Evolutionary conservation across 2,888 invertebrate species (phyloP), one percentile per base, ranked within the genome.

Genomic region (Taenaris catops): DNA sequence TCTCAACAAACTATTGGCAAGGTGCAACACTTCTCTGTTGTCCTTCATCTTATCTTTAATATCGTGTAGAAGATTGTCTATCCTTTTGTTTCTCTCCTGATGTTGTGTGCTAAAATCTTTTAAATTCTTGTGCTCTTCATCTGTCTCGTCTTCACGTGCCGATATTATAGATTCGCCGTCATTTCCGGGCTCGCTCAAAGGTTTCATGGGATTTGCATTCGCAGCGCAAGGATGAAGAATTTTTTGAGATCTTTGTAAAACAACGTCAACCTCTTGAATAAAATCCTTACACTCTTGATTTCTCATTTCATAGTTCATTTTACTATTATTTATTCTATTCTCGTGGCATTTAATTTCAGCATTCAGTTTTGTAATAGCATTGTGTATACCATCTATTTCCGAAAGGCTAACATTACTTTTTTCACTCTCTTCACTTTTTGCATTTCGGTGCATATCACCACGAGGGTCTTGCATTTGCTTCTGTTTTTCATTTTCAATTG

Each of bases 1-100:
- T 41, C 62, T 59, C 3, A 86, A 45, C 37, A 86, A 53, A 46
- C 62, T 83, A 49, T 86, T 71, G 3, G 84, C 81, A 2, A 81
- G 46, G 34, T 65, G 56, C 18, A 78, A 49, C 2, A 86, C 81
- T 33, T 84, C 83, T 49, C 76, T 66, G 41, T 83, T 86, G 45
- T 78, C 79, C 37, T 76, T 83, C 81, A 83, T 81, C 41, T 76
- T 80, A 33, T 71, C 76, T 53, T 84, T 80, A 16, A 86, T 84
- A 32, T 74, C 68, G 25, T 52, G 52, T n/a, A 86, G 65, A 8
- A 86, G 64, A 35, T 53, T 54, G 34, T 76, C 63, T 14, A 86
- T 81, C 17, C 70, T 64, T 26, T 72, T 62, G 35, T 63, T 75
- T 27, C 76, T 51, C 28, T 73, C 68, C 9, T 53, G 21, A 47